phyloP scores from a whole-genome alignment of 2,797 vertebrate species.

The Chelonia mydas region DNA sequence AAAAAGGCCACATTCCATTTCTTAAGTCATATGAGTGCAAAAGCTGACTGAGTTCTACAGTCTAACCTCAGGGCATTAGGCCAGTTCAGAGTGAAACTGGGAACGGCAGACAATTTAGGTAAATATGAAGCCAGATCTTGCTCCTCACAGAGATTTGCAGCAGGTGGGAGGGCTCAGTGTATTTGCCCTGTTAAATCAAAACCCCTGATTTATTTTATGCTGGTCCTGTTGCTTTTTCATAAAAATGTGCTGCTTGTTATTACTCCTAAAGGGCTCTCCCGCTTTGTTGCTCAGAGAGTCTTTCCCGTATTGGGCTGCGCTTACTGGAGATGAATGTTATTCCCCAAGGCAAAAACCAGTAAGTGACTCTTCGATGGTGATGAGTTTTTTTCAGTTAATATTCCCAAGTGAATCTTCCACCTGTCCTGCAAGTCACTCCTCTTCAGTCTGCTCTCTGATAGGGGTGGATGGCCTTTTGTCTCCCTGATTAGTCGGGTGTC shows the following conservation, averaged over 20 bases:
- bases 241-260: constrained; percentile 31
- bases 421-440: neutral
- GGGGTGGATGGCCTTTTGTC: rapidly evolving
- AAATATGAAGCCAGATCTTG: constrained; percentile 52
- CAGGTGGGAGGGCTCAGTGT: constrained; percentile 51
- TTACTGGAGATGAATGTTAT: constrained; percentile 46
- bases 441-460: rapidly evolving
- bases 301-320: constrained; percentile 38
- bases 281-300: constrained; percentile 48
- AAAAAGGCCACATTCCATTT: constrained; percentile 75
- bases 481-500: neutral
- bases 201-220: constrained; percentile 61
- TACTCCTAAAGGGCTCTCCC: constrained; percentile 35
- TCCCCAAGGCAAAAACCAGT: neutral
- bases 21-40: constrained; percentile 74
- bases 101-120: constrained; percentile 33
- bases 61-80: constrained; percentile 65
- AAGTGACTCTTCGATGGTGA: neutral
- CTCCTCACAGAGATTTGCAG: constrained; percentile 51
- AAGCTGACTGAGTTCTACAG: constrained; percentile 69
- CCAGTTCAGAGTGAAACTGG: constrained; percentile 49
- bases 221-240: constrained; percentile 64
- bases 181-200: constrained; percentile 62
- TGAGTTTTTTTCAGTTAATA: neutral
- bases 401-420: neutral